Conservation (phyloP, 30 jellyfish, hydroid and myxozoan species). For the Aurelia coerulea region DNA sequence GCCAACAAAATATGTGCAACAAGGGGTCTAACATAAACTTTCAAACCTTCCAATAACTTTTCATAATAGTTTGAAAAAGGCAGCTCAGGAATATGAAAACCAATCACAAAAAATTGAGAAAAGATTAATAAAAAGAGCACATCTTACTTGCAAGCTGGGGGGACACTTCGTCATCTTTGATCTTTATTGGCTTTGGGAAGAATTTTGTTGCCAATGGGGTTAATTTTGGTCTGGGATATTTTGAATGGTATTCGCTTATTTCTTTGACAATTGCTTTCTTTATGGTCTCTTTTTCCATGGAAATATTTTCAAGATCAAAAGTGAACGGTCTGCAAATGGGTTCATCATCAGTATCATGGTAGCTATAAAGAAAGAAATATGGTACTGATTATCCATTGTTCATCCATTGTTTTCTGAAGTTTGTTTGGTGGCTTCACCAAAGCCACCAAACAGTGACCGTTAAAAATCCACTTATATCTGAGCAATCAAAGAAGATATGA, state of each 20-base stretch:
- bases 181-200: slow-evolving; percentile 30
- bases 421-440: too few relatives aligned
- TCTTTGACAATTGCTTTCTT: slow-evolving; percentile 81
- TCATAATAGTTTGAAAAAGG: too few relatives aligned
- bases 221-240: slow-evolving; percentile 78
- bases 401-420: too few relatives aligned
- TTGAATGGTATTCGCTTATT: slow-evolving; percentile 76
- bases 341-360: slow-evolving; percentile 93
- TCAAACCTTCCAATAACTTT: too few relatives aligned
- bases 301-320: slow-evolving; percentile 76
- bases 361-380: slow-evolving; percentile 36
- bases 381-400: too few relatives aligned
- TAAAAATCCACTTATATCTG: too few relatives aligned
- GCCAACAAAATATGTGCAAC: too few relatives aligned
- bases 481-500: too few relatives aligned
- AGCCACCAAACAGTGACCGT: too few relatives aligned
- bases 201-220: slow-evolving; percentile 83
- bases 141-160: neutral
- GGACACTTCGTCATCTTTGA: neutral
- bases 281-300: slow-evolving; percentile 61
- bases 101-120: too few relatives aligned
- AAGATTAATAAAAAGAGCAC: neutral
- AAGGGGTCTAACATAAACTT: too few relatives aligned
- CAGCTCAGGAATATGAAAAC: too few relatives aligned
- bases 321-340: slow-evolving; percentile 78